A percentile compares a stretch with the other conserved stretches of the same genome.
Conservation (phyloP, 2,113 vertebrate species). For the Tupaia tana region DNA sequence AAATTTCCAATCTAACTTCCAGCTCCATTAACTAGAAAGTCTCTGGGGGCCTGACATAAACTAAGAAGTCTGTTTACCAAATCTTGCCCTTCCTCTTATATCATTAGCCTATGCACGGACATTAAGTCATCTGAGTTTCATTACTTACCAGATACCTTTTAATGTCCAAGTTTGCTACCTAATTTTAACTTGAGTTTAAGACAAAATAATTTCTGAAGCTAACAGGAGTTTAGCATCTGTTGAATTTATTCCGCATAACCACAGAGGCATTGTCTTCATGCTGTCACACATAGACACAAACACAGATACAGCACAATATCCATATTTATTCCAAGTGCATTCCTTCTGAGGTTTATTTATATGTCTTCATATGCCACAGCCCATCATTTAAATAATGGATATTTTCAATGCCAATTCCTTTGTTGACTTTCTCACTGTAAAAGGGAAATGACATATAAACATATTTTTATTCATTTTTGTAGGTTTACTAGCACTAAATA, state of each 20-base stretch:
- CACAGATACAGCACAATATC: slow-evolving; percentile 85
- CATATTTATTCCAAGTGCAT: slow-evolving; percentile 84
- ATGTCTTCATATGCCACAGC: slow-evolving; percentile 99
- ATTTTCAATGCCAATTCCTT: slow-evolving; percentile 98
- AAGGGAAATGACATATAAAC: slow-evolving; percentile 65
- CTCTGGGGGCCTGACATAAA: background rate
- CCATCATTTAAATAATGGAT: slow-evolving; percentile 99
- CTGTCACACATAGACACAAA: slow-evolving; percentile 87
- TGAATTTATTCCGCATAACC: slow-evolving; percentile 88
- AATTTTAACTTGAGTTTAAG: slow-evolving; percentile 66
- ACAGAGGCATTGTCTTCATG: slow-evolving; percentile 87
- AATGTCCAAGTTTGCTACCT: slow-evolving; percentile 51
- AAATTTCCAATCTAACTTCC: slow-evolving; percentile 43
- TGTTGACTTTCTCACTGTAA: slow-evolving; percentile 97
- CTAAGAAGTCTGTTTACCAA: slow-evolving; percentile 48
- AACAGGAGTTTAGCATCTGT: slow-evolving; percentile 83
- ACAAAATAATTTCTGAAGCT: slow-evolving; percentile 84
- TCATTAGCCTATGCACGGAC: slow-evolving; percentile 57
- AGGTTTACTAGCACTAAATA: slow-evolving; percentile 53
- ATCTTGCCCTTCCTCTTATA: slow-evolving; percentile 40
- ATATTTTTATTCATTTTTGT: slow-evolving; percentile 69
- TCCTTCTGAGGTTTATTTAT: slow-evolving; percentile 91
- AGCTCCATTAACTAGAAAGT: slow-evolving; percentile 40
- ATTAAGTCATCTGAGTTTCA: slow-evolving; percentile 46
- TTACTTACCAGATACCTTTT: slow-evolving; percentile 71